Evolutionary conservation across 2,888 invertebrate genomes (phyloP), one percentile per base, ranked within the genome.

Genomic region (Acrobasis suavella): DNA sequence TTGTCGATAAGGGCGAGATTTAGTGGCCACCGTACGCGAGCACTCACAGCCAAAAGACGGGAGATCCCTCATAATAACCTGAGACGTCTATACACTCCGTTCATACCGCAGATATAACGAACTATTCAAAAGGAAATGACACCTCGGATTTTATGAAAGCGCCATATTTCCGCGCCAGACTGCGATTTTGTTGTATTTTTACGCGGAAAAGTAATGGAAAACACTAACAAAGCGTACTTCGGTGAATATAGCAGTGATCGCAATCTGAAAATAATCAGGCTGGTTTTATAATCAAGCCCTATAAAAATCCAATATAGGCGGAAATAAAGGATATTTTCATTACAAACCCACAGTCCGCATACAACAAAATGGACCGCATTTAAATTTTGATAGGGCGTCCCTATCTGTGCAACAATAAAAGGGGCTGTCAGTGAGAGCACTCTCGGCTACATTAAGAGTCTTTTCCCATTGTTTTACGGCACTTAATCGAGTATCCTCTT

Each of bases 41-140:
- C 81, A 76, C 74, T 66, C 65, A 67, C 67, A 60, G 65, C 66
- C 71, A 72, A 73, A 68, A 65, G 67, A 64, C 55, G 68, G 63
- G 75, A 73, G 76, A 77, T 77, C 73, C 72, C 77, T 78, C 71
- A 77, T 80, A 83, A 82, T 81, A 83, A 83, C 81, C 78, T 73
- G 76, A 82, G 78, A 84, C 81, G 81, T 79, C 78, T 79, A 81
- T 79, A 76, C 78, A 65, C 72, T 67, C n/a, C n/a, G n/a, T 71
- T 65, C 75, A 72, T 67, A 66, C 72, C 75, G 72, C 73, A 78
- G 72, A 82, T 82, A 82, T 87, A 87, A 86, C 85, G 81, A 86
- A 85, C 85, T 85, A 85, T 86, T 85, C 84, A 86, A 77, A 85
- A 82, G 83, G 81, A 83, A 85, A 85, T 86, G 84, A 84, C 86